Percentiles rank a stretch among this genome's conserved stretches.
phyloP scores from a whole-genome alignment of 2,888 invertebrate species.

The Steinernema carpocapsae region DNA sequence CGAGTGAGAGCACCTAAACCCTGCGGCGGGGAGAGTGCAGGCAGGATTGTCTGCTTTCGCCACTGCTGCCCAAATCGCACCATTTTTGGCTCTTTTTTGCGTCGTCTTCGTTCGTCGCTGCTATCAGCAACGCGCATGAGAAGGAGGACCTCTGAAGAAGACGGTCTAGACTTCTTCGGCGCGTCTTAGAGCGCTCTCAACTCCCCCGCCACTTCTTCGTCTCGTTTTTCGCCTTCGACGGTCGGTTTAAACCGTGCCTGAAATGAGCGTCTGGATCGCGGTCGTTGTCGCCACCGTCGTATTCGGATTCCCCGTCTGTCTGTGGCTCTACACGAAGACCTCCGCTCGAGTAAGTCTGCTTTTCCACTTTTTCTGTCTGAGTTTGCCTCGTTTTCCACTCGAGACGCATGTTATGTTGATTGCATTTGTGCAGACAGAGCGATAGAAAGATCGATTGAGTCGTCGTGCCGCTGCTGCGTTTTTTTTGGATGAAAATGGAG shows the following conservation, averaged over 20 bases:
- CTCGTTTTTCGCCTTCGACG: not conserved
- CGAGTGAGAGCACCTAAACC: no score
- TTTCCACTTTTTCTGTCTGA: not conserved
- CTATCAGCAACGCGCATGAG: constrained; percentile 20
- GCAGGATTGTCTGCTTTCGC: not conserved
- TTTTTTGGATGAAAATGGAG: not conserved
- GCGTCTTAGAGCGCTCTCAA: no score
- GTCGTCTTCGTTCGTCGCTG: no score
- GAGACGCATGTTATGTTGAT: no score
- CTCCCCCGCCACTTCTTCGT: not conserved
- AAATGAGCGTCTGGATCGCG: constrained; percentile 22
- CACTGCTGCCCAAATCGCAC: not conserved
- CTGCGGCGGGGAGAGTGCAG: not conserved
- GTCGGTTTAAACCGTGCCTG: not conserved
- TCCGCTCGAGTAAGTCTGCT: not conserved
- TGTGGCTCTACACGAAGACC: not conserved
- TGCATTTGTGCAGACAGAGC: not conserved
- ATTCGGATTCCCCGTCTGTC: constrained; percentile 7
- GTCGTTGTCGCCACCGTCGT: constrained; percentile 18
- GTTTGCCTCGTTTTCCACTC: no score
- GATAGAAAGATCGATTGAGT: not conserved
- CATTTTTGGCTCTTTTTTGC: constrained; percentile 22
- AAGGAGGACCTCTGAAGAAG: no score
- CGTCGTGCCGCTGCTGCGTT: not conserved
- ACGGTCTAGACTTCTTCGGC: constrained; percentile 26